These are phyloP conservation scores for Ceriagrion tenellum DNA, from an alignment of 2,888 invertebrate genomes.

Conservation along the genomic window DNA sequence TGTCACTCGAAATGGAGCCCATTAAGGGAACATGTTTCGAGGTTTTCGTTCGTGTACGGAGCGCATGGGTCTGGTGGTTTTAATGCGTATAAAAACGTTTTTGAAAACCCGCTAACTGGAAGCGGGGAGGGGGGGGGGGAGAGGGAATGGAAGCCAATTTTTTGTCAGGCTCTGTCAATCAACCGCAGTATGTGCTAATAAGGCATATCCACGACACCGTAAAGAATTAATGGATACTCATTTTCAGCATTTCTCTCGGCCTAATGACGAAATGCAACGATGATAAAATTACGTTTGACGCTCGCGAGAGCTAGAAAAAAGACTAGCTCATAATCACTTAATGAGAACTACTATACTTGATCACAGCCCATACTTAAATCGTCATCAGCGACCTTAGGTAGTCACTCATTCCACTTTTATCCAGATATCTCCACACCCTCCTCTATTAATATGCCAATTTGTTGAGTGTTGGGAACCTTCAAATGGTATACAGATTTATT, in stretches of 20 bases:
- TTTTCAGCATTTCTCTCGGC: background rate
- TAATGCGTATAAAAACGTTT: slow-evolving; percentile 11
- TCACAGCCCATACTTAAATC: too few species aligned
- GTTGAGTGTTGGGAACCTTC: too few species aligned
- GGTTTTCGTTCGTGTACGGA: background rate
- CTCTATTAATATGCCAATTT: too few species aligned
- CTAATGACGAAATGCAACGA: background rate
- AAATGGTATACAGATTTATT: too few species aligned
- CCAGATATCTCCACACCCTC: too few species aligned
- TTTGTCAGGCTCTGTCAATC: slow-evolving; percentile 26
- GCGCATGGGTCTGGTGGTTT: background rate
- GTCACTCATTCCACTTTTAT: too few species aligned
- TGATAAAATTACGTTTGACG: background rate
- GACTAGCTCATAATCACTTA: background rate
- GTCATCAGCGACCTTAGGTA: too few species aligned
- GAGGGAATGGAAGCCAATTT: background rate
- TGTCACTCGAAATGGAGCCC: background rate
- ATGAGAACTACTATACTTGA: background rate
- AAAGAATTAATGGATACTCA: background rate
- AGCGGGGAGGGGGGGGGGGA: background rate
- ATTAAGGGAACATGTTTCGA: background rate
- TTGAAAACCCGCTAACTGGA: slow-evolving; percentile 16
- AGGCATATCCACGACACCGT: background rate
- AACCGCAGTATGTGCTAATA: slow-evolving; percentile 22
- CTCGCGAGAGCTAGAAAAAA: background rate